A percentile compares a stretch with the other conserved stretches of the same genome.
These are phyloP conservation scores for Drosophila auraria DNA, from an alignment of 1,140 invertebrate species.

Conservation along the genomic window DNA sequence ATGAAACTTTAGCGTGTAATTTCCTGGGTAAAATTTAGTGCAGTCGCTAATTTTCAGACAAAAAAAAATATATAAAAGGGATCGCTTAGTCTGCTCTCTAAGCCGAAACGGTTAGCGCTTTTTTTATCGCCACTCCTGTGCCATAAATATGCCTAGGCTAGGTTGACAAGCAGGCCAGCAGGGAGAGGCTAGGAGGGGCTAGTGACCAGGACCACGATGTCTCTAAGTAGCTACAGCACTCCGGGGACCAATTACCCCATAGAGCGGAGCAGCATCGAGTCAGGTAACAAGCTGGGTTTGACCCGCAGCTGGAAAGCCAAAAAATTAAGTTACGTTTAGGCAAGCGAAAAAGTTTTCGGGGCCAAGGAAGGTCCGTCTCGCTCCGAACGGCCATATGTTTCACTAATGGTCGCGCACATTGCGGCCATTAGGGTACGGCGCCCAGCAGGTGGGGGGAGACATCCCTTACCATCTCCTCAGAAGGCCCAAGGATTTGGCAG, in stretches of 20 bases:
- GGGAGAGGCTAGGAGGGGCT: conserved; percentile 3
- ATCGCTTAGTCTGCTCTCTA: conserved; percentile 32
- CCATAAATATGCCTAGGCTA: conserved; percentile 73
- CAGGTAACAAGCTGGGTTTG: conserved; percentile 72
- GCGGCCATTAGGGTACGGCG: conserved; percentile 67
- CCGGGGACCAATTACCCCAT: conserved; percentile 74
- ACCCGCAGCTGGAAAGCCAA: conserved; percentile 57
- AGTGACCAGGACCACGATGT: conserved; percentile 48
- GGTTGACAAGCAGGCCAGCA: conserved; percentile 27
- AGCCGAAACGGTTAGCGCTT: conserved; percentile 61
- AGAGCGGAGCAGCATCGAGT: conserved; percentile 38
- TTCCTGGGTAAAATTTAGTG: conserved; percentile 60
- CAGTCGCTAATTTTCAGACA: conserved; percentile 47
- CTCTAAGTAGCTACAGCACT: conserved; percentile 80
- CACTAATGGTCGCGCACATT: conserved; percentile 81
- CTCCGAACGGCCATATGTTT: conserved; percentile 70
- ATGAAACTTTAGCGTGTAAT: conserved; percentile 50
- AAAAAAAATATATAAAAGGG: conserved; percentile 9
- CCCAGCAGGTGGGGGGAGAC: conserved; percentile 49
- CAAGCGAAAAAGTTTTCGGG: conserved; percentile 63
- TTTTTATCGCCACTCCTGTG: conserved; percentile 70
- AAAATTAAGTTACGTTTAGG: conserved; percentile 77
- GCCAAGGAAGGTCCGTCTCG: conserved; percentile 44
- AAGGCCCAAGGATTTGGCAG: conserved; percentile 25
- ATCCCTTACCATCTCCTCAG: neutral